These are phyloP conservation scores for Mylabris phalerata DNA, from an alignment of 1,140 invertebrate genomes.

Conservation along the genomic window DNA sequence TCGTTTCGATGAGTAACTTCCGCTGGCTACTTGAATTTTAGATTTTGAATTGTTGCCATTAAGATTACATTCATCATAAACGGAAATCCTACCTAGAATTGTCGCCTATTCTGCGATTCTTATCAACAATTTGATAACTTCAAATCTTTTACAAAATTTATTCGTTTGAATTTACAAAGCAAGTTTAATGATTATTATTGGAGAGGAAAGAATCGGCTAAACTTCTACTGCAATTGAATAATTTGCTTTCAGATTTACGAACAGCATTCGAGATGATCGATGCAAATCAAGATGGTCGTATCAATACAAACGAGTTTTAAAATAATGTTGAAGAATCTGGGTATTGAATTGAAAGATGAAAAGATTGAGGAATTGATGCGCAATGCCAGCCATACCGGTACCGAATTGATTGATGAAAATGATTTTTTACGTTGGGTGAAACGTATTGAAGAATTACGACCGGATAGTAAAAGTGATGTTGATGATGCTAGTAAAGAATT, in stretches of 20 bases:
- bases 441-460: conserved; percentile 58
- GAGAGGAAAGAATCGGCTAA: no score
- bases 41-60: no score
- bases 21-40: no score
- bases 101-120: no score
- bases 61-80: no score
- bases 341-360: conserved; percentile 63
- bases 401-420: conserved; percentile 57
- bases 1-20: no score
- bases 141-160: no score
- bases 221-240: no score
- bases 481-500: conserved; percentile 62
- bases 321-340: conserved; percentile 66
- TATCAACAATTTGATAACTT: no score
- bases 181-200: no score
- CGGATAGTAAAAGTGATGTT: conserved; percentile 52
- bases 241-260: conserved; percentile 53
- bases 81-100: no score
- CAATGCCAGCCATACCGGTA: conserved; percentile 62
- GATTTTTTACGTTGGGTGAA: conserved; percentile 66
- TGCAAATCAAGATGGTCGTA: conserved; percentile 63
- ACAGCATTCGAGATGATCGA: conserved; percentile 68
- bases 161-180: no score
- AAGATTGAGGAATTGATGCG: conserved; percentile 61
- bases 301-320: conserved; percentile 65